A percentile compares a stretch with the other conserved stretches of the same genome.
phyloP scores from a whole-genome alignment of 2,113 vertebrate species.

The Ceuthmochares aereus region DNA sequence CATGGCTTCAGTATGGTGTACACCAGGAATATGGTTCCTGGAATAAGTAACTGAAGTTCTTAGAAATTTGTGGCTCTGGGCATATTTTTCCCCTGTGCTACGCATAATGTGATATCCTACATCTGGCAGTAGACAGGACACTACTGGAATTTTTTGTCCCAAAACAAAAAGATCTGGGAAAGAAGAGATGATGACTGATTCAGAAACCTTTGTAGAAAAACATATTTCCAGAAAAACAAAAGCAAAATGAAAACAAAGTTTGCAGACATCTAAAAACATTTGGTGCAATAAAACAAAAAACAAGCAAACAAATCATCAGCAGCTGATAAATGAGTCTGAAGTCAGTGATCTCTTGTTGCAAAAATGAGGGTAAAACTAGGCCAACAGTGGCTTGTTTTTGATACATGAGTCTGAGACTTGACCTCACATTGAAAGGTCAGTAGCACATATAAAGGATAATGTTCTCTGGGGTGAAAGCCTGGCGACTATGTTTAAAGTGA shows the following conservation, averaged over 20 bases:
- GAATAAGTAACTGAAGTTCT: slow-evolving; percentile 54
- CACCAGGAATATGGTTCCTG: slow-evolving; percentile 44
- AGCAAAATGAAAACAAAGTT: slow-evolving; percentile 32
- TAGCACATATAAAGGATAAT: background rate
- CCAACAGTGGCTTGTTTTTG: slow-evolving; percentile 14
- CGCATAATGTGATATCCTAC: slow-evolving; percentile 2
- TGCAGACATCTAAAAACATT: slow-evolving; percentile 18
- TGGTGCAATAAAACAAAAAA: slow-evolving; percentile 14
- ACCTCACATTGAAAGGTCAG: background rate
- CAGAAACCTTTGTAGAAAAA: slow-evolving; percentile 5
- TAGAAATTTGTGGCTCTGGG: slow-evolving; percentile 56
- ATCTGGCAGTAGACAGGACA: slow-evolving; percentile 23
- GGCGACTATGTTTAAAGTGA: background rate
- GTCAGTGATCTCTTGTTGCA: slow-evolving; percentile 13
- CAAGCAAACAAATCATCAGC: slow-evolving; percentile 37
- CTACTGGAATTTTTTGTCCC: background rate
- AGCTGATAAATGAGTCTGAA: slow-evolving; percentile 54
- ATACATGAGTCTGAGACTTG: background rate
- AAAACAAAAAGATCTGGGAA: slow-evolving; percentile 1
- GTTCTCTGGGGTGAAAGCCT: background rate
- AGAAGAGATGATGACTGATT: background rate
- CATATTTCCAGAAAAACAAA: slow-evolving; percentile 9
- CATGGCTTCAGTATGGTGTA: background rate
- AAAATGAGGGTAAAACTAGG: slow-evolving; percentile 27
- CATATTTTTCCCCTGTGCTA: slow-evolving; percentile 1